Evolutionary conservation across 1,140 invertebrate species (phyloP), one percentile per base, ranked within the genome.

Genomic region (Tetragonula clypearis): DNA sequence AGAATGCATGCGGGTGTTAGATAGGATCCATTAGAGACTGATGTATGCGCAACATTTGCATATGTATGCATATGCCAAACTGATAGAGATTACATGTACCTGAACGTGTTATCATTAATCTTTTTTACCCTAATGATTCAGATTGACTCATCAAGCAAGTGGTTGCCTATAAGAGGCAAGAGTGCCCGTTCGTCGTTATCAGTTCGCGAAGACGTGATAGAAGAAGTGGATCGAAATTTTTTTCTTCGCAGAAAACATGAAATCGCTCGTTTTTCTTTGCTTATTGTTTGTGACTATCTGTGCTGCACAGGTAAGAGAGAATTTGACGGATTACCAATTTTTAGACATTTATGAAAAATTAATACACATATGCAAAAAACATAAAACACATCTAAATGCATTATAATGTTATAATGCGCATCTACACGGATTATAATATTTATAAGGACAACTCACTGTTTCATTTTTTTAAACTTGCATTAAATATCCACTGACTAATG

Each of bases 301-400:
- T 56, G 56, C 41, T 41, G 41, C 72, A 12, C 85, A 86, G 68
- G 85, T 86, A 78, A 85, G n/a, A 17, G 5, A 21, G 41, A 35
- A 15, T 19, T 35, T 30, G 21, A 30, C 11, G 17, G 2, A 30
- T 9, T 68, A 30, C 21, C 3, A 9, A 62, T 62, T n/a, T 62
- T 62, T n/a, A 5, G 12, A 9, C 12, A n/a, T 62, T 12, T 62
- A 35, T 30, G 19, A 11, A 17, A 35, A 21, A 35, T 30, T 68
- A 9, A 35, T 1, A 23, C 9, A 30, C 30, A 30, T n/a, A 58
- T 4, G 1, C 23, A 73, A 23, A 73, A 35, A 55, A 49, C 19
- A 26, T n/a, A 26, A n/a, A 26, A 17, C 2, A 30, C 17, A 62
- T n/a, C 11, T 11, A n/a, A 62, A 62, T 49, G 41, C 6, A 49